Evolutionary conservation across 2,797 vertebrate genomes (phyloP), one percentile per base, ranked within the genome.

Genomic region (Lindbergichthys nudifrons): DNA sequence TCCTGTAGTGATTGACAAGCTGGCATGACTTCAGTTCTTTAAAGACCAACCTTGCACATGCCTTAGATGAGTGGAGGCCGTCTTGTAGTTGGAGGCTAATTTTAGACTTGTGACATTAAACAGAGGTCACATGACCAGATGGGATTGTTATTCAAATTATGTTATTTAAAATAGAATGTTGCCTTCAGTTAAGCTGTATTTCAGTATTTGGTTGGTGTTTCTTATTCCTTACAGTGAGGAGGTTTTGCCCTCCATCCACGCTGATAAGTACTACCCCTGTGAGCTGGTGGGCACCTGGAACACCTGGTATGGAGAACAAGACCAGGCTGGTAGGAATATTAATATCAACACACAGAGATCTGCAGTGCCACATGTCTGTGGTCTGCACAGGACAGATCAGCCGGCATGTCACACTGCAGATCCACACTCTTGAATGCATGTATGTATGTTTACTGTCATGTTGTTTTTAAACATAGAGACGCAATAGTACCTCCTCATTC

Each of bases 301-400:
- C 90, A 99, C 98, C 83, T 99, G 98, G 98, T 99, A 99, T 90
- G 98, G 98, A 93, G 98, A 99, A 89, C 98, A 99, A 84, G 98
- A 99, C 92, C 98, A 99, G 95, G 97, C 98, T 90, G 98, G 98
- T 99, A 98, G 89, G 96, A 95, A 68, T 85, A 88, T 61, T 81
- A 68, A 54, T 75, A 67, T 75, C 59, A 77, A 66, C 74, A 69
- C 70, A 75, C 45, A 43, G n/a, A 53, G 42, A 32, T 71, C 21
- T 69, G 60, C 47, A 57, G 46, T 60, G 16, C 69, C 59, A 59
- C 64, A 62, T n/a, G 18, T 15, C 57, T 58, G 32, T 45, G 18
- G 16, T 53, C 23, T 19, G 42, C 41, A 69, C 61, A 58, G 36
- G 66, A n/a, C 41, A 63, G 14, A 52, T 59, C 51, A 61, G 52